Evolutionary conservation across 2,888 invertebrate genomes (phyloP), one percentile per base, ranked within the genome.

Genomic region (Callimorpha dominula): DNA sequence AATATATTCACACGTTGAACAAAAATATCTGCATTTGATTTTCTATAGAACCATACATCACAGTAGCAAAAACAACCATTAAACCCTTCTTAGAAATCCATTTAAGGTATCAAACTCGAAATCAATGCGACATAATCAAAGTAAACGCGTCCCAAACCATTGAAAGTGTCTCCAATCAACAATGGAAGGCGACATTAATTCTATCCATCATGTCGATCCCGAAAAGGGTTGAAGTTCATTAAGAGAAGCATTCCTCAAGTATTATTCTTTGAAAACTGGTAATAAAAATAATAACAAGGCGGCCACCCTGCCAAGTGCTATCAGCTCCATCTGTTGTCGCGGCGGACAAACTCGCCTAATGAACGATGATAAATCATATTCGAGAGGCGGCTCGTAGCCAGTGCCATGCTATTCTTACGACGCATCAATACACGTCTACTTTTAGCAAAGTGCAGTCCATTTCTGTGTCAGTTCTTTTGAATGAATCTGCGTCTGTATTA

Each of bases 331-430:
- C 95, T 95, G 95, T 95, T 95, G 95, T 95, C 95, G 95, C 90
- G 93, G 94, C 94, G 95, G 95, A 95, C 95, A 95, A 95, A 95
- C 95, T 95, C 95, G 92, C 94, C 94, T 95, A 95, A 95, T 95
- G 95, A 95, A 95, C 95, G 95, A 95, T 95, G 95, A 95, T 95
- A 95, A 95, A 95, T 95, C 95, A 95, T 95, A 95, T 95, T 95
- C 95, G 95, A 95, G 94, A 95, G 94, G 93, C 93, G 92, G 93
- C 94, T 93, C 89, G 90, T 87, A 87, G 88, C 90, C 89, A 86
- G 87, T 87, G 89, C 91, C 91, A 86, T 86, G 89, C 87, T 88
- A 89, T 91, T 90, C 90, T 89, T 89, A 83, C 86, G 88, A 87
- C 81, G 76, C 79, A 81, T 84, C 82, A 78, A 80, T 82, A 80